Percentiles rank a stretch among this genome's conserved stretches.
These are phyloP conservation scores for Apodemus sylvaticus DNA, from an alignment of 2,113 vertebrate genomes.

Conservation along the genomic window DNA sequence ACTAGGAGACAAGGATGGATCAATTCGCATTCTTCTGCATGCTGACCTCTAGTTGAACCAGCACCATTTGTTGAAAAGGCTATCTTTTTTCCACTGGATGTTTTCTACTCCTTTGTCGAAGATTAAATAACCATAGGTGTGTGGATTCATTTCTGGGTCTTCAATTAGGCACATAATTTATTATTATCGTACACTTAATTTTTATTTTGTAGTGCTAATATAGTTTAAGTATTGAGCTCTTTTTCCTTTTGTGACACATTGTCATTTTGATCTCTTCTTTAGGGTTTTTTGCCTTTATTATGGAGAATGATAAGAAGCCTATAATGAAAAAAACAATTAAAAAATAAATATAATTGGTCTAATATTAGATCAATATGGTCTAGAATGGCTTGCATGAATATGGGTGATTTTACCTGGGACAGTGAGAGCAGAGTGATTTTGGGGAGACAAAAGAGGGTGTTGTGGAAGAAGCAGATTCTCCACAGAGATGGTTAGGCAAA, in stretches of 20 bases:
- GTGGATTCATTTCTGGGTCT: too few species aligned
- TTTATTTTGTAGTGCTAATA: neutral
- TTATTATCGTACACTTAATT: constrained; percentile 13
- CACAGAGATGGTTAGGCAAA: neutral
- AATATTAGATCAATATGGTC: too few species aligned
- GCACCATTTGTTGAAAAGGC: too few species aligned
- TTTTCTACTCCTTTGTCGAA: too few species aligned
- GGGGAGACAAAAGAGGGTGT: neutral
- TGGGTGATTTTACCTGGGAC: neutral
- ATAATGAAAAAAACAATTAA: neutral
- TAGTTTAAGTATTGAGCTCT: neutral
- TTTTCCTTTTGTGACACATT: constrained; percentile 6
- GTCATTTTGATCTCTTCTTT: constrained; percentile 21
- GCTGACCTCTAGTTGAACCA: too few species aligned
- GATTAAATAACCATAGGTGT: too few species aligned
- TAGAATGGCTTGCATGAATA: neutral
- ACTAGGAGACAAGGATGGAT: too few species aligned
- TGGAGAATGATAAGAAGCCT: neutral
- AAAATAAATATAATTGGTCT: neutral
- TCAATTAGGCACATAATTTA: neutral
- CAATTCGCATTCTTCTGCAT: too few species aligned
- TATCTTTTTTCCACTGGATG: too few species aligned
- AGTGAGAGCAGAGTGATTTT: neutral
- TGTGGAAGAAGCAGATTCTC: neutral
- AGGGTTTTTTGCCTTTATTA: neutral